Conservation (phyloP, 37 sponge, comb jelly and placozoan species). For the Amphimedon queenslandica region DNA sequence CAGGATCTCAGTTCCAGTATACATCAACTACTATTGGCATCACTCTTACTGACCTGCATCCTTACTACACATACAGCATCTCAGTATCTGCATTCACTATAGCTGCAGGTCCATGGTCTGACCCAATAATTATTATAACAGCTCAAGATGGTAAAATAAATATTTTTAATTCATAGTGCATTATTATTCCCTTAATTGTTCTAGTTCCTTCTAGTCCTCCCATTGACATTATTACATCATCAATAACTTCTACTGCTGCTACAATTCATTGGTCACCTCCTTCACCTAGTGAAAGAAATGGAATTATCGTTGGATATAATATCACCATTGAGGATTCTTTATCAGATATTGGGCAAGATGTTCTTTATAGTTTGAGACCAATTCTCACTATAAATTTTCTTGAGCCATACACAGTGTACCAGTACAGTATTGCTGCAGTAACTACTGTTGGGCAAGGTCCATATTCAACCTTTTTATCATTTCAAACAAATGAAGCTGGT, state of each 20-base stretch:
- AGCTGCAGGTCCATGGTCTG: conserved; percentile 22
- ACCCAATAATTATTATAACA: background rate
- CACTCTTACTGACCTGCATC: background rate
- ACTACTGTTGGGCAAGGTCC: conserved; percentile 44
- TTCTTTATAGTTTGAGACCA: background rate
- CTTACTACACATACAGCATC: conserved; percentile 22
- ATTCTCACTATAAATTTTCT: conserved; percentile 10
- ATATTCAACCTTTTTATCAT: background rate
- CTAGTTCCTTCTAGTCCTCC: conserved; percentile 5
- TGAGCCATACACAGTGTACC: conserved; percentile 37
- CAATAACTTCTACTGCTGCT: background rate
- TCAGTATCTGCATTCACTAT: conserved; percentile 23
- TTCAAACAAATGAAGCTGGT: conserved; percentile 33
- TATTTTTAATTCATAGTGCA: background rate
- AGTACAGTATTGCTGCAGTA: conserved; percentile 27
- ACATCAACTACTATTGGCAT: background rate
- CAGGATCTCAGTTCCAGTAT: conserved; percentile 3
- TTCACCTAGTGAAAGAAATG: conserved; percentile 19
- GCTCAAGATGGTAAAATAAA: conserved; percentile 26
- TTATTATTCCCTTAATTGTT: background rate
- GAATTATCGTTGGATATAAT: conserved; percentile 21
- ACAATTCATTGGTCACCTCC: conserved; percentile 12
- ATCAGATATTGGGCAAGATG: background rate
- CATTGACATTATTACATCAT: background rate
- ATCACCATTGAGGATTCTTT: conserved; percentile 1